These are phyloP conservation scores for Steinernema scapterisci DNA, from an alignment of 2,888 invertebrate genomes.

Conservation along the genomic window DNA sequence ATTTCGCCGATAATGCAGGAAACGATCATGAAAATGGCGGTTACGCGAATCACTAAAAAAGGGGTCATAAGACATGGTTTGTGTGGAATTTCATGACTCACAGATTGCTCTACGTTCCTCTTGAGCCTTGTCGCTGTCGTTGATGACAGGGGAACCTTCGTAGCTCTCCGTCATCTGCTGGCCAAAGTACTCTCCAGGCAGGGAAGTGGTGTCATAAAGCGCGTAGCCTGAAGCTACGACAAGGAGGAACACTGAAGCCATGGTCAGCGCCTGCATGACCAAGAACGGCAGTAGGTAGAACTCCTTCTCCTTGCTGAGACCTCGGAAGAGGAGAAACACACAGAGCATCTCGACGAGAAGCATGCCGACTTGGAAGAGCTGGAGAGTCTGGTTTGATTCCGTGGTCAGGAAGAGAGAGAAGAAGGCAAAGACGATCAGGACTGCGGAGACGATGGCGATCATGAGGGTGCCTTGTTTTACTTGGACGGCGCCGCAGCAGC, in stretches of 20 bases:
- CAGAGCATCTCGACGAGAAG: constrained; percentile 33
- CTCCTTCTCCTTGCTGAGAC: constrained; percentile 34
- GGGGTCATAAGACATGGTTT: not conserved
- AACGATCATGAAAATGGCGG: constrained; percentile 26
- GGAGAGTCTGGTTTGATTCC: constrained; percentile 31
- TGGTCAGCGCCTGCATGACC: not conserved
- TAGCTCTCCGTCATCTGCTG: not conserved
- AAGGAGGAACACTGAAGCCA: not conserved
- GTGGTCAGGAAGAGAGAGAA: constrained; percentile 34
- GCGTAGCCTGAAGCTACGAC: not conserved
- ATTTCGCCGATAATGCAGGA: constrained; percentile 19
- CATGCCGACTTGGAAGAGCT: not conserved
- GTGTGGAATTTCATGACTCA: not conserved
- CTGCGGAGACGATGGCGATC: constrained; percentile 42
- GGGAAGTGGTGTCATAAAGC: not conserved
- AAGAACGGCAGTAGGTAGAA: constrained; percentile 35
- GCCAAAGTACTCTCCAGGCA: constrained; percentile 11
- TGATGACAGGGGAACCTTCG: not conserved
- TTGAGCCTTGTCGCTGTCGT: not conserved
- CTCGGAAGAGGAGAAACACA: constrained; percentile 24
- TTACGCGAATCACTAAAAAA: not conserved
- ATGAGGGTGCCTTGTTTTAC: constrained; percentile 48
- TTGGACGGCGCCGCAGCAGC: constrained; percentile 47
- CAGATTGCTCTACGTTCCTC: not conserved
- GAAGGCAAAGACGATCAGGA: constrained; percentile 37